These are phyloP conservation scores for Epinephelus cyanopodus DNA, from an alignment of 2,113 vertebrate species.

Conservation along the genomic window DNA sequence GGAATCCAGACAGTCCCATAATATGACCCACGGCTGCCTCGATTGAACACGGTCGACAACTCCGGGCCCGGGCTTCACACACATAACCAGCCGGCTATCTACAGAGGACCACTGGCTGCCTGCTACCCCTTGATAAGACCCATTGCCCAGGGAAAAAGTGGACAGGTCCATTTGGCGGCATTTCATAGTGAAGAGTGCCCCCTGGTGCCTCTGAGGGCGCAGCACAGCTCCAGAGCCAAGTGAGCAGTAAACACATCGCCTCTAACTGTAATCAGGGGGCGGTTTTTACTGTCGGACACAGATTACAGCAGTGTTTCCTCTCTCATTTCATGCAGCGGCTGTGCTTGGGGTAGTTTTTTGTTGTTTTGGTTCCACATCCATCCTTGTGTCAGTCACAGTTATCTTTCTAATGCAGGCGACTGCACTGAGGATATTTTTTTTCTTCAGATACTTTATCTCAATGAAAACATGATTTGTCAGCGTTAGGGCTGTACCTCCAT, in stretches of 20 bases:
- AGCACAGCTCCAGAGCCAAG: conserved; percentile 36
- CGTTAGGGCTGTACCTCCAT: conserved; percentile 12
- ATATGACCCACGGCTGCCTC: conserved; percentile 58
- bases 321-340: conserved; percentile 51
- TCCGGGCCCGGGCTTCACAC: conserved; percentile 57
- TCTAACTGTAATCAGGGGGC: conserved; percentile 1
- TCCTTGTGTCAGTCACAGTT: conserved; percentile 59
- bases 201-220: conserved; percentile 61
- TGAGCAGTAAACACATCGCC: conserved; percentile 1
- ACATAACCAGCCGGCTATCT: conserved; percentile 63
- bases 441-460: conserved; percentile 36
- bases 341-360: conserved; percentile 4
- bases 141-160: conserved; percentile 36
- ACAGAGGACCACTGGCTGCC: conserved; percentile 65
- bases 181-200: conserved; percentile 73
- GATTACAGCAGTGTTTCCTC: conserved; percentile 48
- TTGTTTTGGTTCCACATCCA: conserved; percentile 47
- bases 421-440: conserved; percentile 15
- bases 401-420: conserved; percentile 65
- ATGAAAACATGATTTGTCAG: conserved; percentile 53
- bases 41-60: conserved; percentile 57
- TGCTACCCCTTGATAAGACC: conserved; percentile 78
- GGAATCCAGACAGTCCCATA: conserved; percentile 67
- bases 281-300: conserved; percentile 43
- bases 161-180: conserved; percentile 32